Percentiles rank a stretch among this genome's conserved stretches.
phyloP scores from a whole-genome alignment of 2,888 invertebrate genomes.

The Caenorhabditis uteleia region DNA sequence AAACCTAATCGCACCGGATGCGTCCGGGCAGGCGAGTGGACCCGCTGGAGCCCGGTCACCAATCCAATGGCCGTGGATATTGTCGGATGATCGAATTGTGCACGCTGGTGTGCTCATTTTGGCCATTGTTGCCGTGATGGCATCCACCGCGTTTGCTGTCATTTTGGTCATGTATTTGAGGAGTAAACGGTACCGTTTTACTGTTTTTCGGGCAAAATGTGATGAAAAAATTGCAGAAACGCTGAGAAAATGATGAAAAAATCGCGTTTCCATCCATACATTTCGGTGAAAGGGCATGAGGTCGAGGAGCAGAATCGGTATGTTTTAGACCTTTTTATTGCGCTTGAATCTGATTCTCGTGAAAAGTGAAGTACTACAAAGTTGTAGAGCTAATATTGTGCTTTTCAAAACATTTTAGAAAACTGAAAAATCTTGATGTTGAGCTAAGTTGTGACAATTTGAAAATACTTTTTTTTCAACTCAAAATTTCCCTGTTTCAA shows the following conservation, averaged over 20 bases:
- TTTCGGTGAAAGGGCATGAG: slow-evolving; percentile 39
- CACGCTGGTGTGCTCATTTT: slow-evolving; percentile 47
- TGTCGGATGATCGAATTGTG: slow-evolving; percentile 42
- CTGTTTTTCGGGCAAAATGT: background rate
- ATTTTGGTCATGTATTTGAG: slow-evolving; percentile 47
- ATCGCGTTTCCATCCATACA: slow-evolving; percentile 46
- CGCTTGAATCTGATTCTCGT: no score
- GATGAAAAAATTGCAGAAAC: background rate
- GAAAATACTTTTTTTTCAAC: no score
- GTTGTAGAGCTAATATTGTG: no score
- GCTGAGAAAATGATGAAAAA: slow-evolving; percentile 9
- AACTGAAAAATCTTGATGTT: no score
- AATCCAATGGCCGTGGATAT: background rate
- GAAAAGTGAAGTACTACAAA: no score
- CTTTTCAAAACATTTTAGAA: no score
- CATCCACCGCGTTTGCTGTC: slow-evolving; percentile 45
- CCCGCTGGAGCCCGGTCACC: no score
- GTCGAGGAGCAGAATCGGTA: slow-evolving; percentile 44
- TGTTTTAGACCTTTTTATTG: background rate
- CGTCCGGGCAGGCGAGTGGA: slow-evolving; percentile 9
- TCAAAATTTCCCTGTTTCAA: no score
- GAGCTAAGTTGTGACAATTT: no score
- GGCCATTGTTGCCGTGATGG: slow-evolving; percentile 45
- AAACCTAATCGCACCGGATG: slow-evolving; percentile 48
- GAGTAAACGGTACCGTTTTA: slow-evolving; percentile 34